A percentile compares a stretch with the other conserved stretches of the same genome.
phyloP scores from a whole-genome alignment of 2,888 invertebrate species.

The Sialis fuliginosa region DNA sequence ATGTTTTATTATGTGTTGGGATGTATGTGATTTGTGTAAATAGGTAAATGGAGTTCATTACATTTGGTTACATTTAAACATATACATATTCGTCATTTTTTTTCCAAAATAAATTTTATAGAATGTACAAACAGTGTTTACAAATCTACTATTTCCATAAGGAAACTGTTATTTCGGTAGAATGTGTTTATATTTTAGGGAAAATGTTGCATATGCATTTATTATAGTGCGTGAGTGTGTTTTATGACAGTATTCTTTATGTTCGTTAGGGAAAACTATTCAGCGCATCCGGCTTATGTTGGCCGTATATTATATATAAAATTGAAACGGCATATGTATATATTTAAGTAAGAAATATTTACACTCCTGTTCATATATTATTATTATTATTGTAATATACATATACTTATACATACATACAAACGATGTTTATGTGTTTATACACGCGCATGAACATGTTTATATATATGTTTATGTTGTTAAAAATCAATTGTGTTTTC shows the following conservation, averaged over 20 bases:
- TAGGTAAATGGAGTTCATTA: too few relatives aligned
- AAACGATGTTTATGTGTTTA: too few relatives aligned
- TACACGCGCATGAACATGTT: too few relatives aligned
- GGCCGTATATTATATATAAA: too few relatives aligned
- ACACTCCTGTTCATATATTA: constrained; percentile 19
- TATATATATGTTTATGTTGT: constrained; percentile 18
- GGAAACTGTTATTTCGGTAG: too few relatives aligned
- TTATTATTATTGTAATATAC: too few relatives aligned
- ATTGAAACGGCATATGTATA: constrained; percentile 3
- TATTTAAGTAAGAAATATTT: constrained; percentile 16
- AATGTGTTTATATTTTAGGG: not conserved
- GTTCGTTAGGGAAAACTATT: not conserved
- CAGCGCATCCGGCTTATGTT: constrained; percentile 2
- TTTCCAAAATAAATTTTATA: too few relatives aligned
- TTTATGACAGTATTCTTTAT: not conserved
- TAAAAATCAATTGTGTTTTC: constrained; percentile 20
- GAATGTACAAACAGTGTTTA: not conserved
- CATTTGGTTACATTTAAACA: too few relatives aligned
- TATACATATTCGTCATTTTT: too few relatives aligned
- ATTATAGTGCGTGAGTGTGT: not conserved
- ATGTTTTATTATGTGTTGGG: not conserved
- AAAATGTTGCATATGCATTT: not conserved
- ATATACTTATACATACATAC: too few relatives aligned
- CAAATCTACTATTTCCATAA: not conserved
- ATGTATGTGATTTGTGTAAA: too few relatives aligned